Evolutionary conservation across 2,113 vertebrate species (phyloP).

Genomic region (Cebus imitator): DNA sequence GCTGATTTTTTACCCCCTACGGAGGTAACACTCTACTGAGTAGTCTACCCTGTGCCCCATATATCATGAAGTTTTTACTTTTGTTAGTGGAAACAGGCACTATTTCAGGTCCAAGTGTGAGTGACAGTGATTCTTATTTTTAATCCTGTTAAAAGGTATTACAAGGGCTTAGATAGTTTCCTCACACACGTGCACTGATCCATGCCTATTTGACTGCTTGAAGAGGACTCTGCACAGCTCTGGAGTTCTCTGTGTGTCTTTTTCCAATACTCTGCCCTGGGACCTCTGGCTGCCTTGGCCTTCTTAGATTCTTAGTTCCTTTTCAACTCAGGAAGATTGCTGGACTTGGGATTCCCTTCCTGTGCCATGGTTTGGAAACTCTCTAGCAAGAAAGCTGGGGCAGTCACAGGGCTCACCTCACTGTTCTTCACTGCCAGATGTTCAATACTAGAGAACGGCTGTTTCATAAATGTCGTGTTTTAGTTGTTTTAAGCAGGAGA

Average conservation of each 20-base stretch:
- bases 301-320: neutral
- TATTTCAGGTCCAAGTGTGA: neutral
- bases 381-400: neutral
- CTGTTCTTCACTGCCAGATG: neutral
- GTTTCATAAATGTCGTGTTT: neutral
- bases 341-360: neutral
- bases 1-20: neutral
- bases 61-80: neutral
- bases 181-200: neutral
- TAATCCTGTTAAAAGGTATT: neutral
- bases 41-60: neutral
- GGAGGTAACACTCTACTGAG: neutral
- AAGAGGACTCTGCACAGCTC: neutral
- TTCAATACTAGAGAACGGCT: neutral
- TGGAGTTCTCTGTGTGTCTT: neutral
- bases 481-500: neutral
- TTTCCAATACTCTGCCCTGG: neutral
- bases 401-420: fast-evolving
- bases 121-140: neutral
- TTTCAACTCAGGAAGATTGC: neutral
- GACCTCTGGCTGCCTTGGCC: neutral
- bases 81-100: neutral
- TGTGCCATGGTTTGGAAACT: neutral
- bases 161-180: neutral
- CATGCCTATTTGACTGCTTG: neutral